Evolutionary conservation across 1,140 invertebrate genomes (phyloP).

Genomic region (Bombus turneri): DNA sequence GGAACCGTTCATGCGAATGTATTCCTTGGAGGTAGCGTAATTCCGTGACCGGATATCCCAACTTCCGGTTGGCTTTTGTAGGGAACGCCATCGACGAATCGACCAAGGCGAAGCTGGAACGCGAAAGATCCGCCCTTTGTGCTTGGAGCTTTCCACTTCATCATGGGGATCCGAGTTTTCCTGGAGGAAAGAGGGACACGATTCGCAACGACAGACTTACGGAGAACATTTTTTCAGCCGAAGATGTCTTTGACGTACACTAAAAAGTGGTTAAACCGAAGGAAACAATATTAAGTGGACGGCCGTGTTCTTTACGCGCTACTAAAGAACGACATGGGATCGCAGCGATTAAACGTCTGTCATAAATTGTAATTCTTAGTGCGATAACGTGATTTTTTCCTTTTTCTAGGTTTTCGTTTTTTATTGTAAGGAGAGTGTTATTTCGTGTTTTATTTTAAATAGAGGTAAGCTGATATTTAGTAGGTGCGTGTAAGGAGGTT

Average conservation of each 20-base stretch:
- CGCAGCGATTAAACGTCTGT: background rate
- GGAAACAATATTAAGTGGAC: constrained; percentile 42
- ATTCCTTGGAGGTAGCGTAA: constrained; percentile 52
- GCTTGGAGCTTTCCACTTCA: constrained; percentile 46
- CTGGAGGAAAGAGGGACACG: background rate
- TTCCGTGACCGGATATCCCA: constrained; percentile 50
- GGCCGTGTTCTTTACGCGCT: constrained; percentile 6
- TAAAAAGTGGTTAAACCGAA: constrained; percentile 9
- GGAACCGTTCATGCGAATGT: constrained; percentile 30
- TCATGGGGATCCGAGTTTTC: constrained; percentile 24
- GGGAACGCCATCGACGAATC: constrained; percentile 29
- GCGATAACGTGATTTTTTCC: background rate
- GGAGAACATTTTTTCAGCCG: constrained; percentile 16
- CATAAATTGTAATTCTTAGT: background rate
- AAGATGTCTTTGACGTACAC: constrained; percentile 28
- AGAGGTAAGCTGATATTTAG: background rate
- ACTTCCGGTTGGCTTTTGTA: constrained; percentile 45
- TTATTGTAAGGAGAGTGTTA: background rate
- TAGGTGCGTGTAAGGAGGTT: background rate
- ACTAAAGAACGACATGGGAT: too few species aligned
- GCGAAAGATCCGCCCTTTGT: background rate
- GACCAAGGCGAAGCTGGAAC: constrained; percentile 6
- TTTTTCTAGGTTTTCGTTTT: background rate
- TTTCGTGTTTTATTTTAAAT: background rate
- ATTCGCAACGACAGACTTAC: constrained; percentile 2